Conservation (phyloP, 2,888 invertebrate species). For the Rhagium mordax region DNA sequence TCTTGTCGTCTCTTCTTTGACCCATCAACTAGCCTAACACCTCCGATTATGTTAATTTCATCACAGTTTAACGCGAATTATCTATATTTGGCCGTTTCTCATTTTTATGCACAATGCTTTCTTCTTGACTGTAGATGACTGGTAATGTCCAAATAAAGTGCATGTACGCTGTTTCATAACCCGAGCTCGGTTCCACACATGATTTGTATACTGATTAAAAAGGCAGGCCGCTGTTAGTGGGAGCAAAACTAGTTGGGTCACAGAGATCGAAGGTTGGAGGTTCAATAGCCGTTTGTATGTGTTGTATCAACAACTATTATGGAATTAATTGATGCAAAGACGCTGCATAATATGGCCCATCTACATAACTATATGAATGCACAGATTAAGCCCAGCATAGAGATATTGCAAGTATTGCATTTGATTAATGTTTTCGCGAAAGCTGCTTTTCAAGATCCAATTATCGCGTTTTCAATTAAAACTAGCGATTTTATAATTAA, state of each 20-base stretch:
- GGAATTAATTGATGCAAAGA: conserved; percentile 53
- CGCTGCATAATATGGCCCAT: conserved; percentile 33
- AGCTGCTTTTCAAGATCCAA: not conserved
- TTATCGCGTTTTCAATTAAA: conserved; percentile 4
- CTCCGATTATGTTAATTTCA: conserved; percentile 6
- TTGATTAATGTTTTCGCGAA: not conserved
- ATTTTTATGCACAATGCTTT: conserved; percentile 11
- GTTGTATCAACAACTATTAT: conserved; percentile 54
- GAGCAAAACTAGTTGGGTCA: conserved; percentile 51
- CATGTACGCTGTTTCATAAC: conserved; percentile 14
- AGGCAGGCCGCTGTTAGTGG: conserved; percentile 19
- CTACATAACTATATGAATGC: conserved; percentile 36
- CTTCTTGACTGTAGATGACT: conserved; percentile 10
- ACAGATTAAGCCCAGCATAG: not conserved
- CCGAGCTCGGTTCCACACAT: conserved; percentile 17
- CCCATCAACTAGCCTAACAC: conserved; percentile 6
- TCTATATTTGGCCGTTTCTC: not conserved
- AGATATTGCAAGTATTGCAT: not conserved
- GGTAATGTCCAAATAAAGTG: conserved; percentile 12
- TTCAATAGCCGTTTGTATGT: conserved; percentile 53
- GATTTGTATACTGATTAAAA: conserved; percentile 30
- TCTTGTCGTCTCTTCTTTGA: conserved; percentile 5
- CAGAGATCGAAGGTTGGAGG: conserved; percentile 54
- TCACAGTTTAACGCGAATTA: conserved; percentile 8
- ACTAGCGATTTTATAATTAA: not conserved